Conservation (phyloP, 2,113 vertebrate species). For the Miniopterus natalensis region DNA sequence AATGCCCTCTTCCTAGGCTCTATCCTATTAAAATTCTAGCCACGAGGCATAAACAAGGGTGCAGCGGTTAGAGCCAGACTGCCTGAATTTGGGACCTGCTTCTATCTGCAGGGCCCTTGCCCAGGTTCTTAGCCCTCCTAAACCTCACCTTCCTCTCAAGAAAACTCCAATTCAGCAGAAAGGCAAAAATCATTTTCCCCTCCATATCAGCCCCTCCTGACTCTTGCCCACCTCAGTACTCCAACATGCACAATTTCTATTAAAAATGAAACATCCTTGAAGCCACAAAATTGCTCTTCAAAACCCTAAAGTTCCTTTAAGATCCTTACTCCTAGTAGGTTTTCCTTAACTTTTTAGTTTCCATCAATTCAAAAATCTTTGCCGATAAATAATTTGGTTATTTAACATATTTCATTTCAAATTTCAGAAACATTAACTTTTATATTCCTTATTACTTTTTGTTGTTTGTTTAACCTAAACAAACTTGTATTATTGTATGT, state of each 20-base stretch:
- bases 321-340: neutral
- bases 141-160: neutral
- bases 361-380: conserved; percentile 23
- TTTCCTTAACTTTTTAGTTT: conserved; percentile 26
- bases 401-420: neutral
- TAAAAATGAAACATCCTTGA: conserved; percentile 17
- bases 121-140: neutral
- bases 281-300: neutral
- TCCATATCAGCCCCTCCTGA: neutral
- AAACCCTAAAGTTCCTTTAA: conserved; percentile 11
- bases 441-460: neutral
- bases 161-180: conserved; percentile 1
- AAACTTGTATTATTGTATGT: neutral
- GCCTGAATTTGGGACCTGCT: neutral
- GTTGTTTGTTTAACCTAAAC: neutral
- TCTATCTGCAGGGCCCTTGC: neutral
- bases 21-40: neutral
- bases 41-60: neutral
- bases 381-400: neutral
- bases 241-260: neutral
- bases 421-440: conserved; percentile 44
- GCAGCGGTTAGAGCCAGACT: neutral
- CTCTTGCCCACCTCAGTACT: neutral
- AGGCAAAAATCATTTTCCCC: neutral
- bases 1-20: neutral